phyloP scores from a whole-genome alignment of 2,797 vertebrate species.

The Sciurus vulgaris region DNA sequence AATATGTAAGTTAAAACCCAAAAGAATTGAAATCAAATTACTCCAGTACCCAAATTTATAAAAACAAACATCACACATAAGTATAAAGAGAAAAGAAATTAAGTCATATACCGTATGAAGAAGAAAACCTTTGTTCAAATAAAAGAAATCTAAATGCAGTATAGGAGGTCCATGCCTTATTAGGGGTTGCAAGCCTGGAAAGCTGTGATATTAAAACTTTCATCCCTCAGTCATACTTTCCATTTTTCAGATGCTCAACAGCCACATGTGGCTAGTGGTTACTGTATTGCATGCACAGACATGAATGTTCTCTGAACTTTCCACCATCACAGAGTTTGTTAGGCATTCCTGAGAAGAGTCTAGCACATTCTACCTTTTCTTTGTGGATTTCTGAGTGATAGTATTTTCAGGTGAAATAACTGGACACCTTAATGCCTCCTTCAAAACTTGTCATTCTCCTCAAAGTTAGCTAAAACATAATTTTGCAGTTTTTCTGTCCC shows the following conservation, averaged over 20 bases:
- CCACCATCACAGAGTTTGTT: background rate
- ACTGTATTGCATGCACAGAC: fast-evolving
- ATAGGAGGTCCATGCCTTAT: background rate
- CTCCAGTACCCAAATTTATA: background rate
- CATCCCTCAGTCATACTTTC: too few species aligned
- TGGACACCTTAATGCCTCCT: background rate
- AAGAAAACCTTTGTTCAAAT: background rate
- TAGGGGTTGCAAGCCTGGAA: background rate
- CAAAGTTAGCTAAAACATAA: background rate
- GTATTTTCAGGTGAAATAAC: background rate
- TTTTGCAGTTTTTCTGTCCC: fast-evolving
- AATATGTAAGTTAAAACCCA: constrained; percentile 28
- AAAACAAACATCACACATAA: background rate
- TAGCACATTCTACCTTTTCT: background rate
- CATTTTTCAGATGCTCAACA: background rate
- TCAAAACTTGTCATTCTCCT: background rate
- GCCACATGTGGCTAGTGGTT: background rate
- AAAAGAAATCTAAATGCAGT: background rate
- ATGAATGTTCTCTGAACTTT: too few species aligned
- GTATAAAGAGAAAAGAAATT: background rate
- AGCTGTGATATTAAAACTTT: too few species aligned
- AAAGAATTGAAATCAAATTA: background rate
- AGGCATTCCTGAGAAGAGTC: background rate
- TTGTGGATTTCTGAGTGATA: background rate
- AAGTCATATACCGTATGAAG: background rate